phyloP scores from a whole-genome alignment of 2,113 vertebrate genomes.

The Mus musculus region GRCm39 chrX:164999501-165000000 shows the following conservation, averaged over 20 bases:
- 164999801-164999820: neutral
- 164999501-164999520: constrained; percentile 41
- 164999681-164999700: neutral
- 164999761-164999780: neutral
- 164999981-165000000: neutral
- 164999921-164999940: constrained; percentile 3
- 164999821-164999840: neutral
- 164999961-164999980: neutral
- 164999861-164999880: neutral
- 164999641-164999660: neutral
- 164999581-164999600: neutral
- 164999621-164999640: neutral
- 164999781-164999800: neutral
- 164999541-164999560: constrained; percentile 3
- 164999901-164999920: neutral
- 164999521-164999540: constrained; percentile 20
- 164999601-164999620: neutral
- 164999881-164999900: neutral
- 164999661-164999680: constrained; percentile 13
- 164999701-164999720: neutral
- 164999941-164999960: neutral
- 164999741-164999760: neutral
- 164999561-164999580: neutral
- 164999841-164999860: constrained; percentile 11
- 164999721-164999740: neutral